Evolutionary conservation across 2,888 invertebrate species (phyloP).

Genomic region (Athalia rosae): DNA sequence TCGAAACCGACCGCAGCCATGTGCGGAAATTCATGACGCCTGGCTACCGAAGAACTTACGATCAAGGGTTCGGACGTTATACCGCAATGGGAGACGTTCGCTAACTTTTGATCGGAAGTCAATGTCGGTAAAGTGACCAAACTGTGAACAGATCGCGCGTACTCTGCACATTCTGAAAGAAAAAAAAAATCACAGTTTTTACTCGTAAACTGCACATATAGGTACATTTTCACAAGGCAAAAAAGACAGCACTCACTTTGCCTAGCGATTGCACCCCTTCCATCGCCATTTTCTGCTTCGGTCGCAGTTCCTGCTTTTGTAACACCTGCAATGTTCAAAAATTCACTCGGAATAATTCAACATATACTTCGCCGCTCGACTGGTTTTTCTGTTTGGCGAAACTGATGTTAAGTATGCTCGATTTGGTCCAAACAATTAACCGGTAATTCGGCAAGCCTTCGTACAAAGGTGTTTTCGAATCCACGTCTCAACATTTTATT

Average conservation of each 20-base stretch:
- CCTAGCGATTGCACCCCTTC: constrained; percentile 25
- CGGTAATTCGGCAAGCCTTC: too few species aligned
- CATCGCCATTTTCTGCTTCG: constrained; percentile 7
- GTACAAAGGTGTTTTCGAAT: too few species aligned
- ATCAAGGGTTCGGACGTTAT: constrained; percentile 62
- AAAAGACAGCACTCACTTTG: constrained; percentile 6
- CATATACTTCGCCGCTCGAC: too few species aligned
- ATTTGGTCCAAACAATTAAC: too few species aligned
- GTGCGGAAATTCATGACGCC: constrained; percentile 67
- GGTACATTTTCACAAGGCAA: neutral
- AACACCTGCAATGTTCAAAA: neutral
- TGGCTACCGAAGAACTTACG: constrained; percentile 65
- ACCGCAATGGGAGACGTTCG: constrained; percentile 63
- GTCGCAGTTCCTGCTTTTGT: neutral
- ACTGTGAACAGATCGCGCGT: constrained; percentile 59
- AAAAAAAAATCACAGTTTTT: neutral
- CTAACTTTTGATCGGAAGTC: constrained; percentile 15
- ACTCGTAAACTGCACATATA: neutral
- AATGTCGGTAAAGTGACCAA: constrained; percentile 54
- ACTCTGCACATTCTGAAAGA: constrained; percentile 65
- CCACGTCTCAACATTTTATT: too few species aligned
- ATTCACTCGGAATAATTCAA: too few species aligned
- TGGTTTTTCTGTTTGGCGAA: too few species aligned
- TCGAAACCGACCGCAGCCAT: constrained; percentile 67
- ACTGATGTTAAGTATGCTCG: too few species aligned